Conservation (phyloP, 2,113 vertebrate species). For the Cryptoleucopteryx plumbea region DNA sequence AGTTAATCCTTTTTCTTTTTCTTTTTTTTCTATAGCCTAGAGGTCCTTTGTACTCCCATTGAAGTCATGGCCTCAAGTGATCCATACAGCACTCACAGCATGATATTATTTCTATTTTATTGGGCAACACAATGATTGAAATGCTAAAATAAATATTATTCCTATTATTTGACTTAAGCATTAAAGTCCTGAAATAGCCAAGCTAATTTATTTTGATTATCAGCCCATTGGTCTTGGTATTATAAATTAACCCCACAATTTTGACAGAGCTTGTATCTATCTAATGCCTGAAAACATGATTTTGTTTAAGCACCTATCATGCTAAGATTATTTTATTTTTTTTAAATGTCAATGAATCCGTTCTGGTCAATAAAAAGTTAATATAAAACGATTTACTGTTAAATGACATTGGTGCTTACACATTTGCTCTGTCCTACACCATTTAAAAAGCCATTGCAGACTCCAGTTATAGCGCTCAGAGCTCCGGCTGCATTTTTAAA, state of each 20-base stretch:
- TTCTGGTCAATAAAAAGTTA: conserved; percentile 17
- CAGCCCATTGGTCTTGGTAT: not conserved
- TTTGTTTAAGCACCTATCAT: not conserved
- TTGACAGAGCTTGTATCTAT: not conserved
- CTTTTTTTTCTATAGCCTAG: not conserved
- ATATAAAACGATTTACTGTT: not conserved
- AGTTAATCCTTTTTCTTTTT: not conserved
- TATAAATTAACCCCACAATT: conserved; percentile 1
- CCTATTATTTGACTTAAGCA: not conserved
- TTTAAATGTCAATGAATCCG: not conserved
- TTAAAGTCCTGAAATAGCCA: not conserved
- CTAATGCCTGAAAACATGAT: not conserved
- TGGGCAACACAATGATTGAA: not conserved
- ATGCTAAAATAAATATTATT: conserved; percentile 20
- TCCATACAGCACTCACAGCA: not conserved
- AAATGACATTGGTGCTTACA: not conserved
- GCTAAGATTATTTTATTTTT: not conserved
- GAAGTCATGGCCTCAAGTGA: not conserved
- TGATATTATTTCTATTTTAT: not conserved
- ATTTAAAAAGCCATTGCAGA: conserved; percentile 37
- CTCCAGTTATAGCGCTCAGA: not conserved
- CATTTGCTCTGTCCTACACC: not conserved
- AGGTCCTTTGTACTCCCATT: not conserved
- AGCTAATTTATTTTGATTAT: conserved; percentile 20
- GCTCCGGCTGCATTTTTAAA: conserved; percentile 19